These are phyloP conservation scores for Ashinkailepas kermadecensis DNA, from an alignment of 2,888 invertebrate genomes.

Conservation along the genomic window DNA sequence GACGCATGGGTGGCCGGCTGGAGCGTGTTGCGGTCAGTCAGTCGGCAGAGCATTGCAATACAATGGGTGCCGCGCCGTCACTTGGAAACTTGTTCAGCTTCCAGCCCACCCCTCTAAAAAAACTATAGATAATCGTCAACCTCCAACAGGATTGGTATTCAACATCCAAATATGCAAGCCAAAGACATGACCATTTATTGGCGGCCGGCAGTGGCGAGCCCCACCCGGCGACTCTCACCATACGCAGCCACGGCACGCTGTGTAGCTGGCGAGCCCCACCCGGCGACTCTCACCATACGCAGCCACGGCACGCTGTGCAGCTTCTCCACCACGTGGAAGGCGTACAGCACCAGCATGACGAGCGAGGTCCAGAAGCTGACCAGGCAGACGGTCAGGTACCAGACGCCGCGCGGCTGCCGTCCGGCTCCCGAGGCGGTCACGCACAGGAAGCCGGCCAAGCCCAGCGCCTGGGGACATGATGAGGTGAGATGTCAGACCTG, in stretches of 20 bases:
- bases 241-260: not conserved
- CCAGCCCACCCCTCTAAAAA: too few species aligned
- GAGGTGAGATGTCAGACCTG: too few species aligned
- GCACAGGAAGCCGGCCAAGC: not conserved
- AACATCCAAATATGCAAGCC: too few species aligned
- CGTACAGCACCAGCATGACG: not conserved
- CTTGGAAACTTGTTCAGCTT: too few species aligned
- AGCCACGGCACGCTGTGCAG: not conserved
- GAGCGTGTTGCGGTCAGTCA: too few species aligned
- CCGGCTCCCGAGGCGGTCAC: not conserved
- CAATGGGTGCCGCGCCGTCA: too few species aligned
- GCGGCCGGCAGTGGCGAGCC: too few species aligned
- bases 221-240: not conserved
- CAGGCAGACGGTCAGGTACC: conserved; percentile 11
- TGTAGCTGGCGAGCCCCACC: not conserved
- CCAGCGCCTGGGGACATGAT: not conserved
- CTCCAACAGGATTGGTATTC: too few species aligned
- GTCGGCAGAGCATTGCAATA: too few species aligned
- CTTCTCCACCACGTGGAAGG: conserved; percentile 7
- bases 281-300: not conserved
- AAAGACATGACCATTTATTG: too few species aligned
- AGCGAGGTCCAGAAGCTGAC: not conserved
- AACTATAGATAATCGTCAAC: too few species aligned
- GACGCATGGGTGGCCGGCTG: too few species aligned
- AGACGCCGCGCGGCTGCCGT: not conserved